Base-by-base conservation (phyloP, 2,888 invertebrate species). In the Crematogaster levior region DNA sequence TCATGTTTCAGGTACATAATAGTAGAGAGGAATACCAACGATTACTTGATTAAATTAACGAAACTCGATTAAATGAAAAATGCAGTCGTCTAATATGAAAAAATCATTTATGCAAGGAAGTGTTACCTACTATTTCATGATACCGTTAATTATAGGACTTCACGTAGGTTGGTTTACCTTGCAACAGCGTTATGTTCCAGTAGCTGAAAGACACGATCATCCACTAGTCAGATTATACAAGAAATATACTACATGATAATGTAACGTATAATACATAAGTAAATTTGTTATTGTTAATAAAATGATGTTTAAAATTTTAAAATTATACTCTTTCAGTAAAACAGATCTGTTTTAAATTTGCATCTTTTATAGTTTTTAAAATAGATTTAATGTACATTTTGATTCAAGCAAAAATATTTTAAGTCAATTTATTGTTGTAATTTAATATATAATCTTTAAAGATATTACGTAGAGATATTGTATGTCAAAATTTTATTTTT, bases 81-180 rank as follows among this genome's bases (percentile, higher is more conserved):
- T 68, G 56, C 15, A 53, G 3, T 21, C 12, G 9, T 1, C 21
- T 68, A 18, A 27, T 15, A 30, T 21, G 7, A 77, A 30, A 34
- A 21, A 34, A 1, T 66, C 37, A 9, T 15, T n/a, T 24, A 1
- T 24, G 21, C 15, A 21, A 10, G 21, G 7, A 7, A 43, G 3
- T 0, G 0, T 0, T 15, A 48, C 60, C 4, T 37, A 3, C 3
- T n/a, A 0, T 6, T 0, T 48, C 30, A 3, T 80, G 9, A 0
- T 73, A 60, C 80, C 80, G 6, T 3, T 40, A 51, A 9, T 80
- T n/a, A 1, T 80, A 30, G 80, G 68, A 43, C 21, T 73, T 21
- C 82, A 77, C 4, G 4, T 61, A 1, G 83, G 82, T 61, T 87
- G 88, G 90, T 84, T 74, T 27, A 0, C 37, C 24, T 6, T 87